Evolutionary conservation across 2,113 vertebrate genomes (phyloP).

Genomic region (Hippopotamus amphibius): DNA sequence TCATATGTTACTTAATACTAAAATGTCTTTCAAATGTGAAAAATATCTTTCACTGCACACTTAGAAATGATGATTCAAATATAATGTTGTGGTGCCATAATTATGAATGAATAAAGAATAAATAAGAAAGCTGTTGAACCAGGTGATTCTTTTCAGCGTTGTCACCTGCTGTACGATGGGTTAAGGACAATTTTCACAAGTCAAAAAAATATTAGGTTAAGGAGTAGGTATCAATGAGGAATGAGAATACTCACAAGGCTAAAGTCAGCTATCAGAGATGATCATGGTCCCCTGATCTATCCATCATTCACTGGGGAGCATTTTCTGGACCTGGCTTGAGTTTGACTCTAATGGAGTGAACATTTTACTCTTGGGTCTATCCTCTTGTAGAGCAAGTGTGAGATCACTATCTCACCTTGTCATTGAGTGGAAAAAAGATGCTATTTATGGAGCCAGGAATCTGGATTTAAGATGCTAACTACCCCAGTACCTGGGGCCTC

Average conservation of each 20-base stretch:
- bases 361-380: neutral
- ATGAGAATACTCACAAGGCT: conserved; percentile 24
- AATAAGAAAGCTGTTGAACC: conserved; percentile 31
- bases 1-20: conserved; percentile 41
- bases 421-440: neutral
- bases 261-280: neutral
- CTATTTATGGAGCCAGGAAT: neutral
- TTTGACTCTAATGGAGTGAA: neutral
- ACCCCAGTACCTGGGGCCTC: neutral
- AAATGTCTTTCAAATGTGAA: conserved; percentile 54
- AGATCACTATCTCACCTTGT: neutral
- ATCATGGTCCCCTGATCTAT: neutral
- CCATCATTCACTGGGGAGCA: neutral
- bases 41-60: conserved; percentile 39
- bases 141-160: conserved; percentile 27
- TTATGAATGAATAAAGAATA: conserved; percentile 43
- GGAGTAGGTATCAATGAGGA: neutral
- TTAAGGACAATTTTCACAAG: conserved; percentile 32
- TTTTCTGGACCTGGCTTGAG: neutral
- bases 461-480: neutral
- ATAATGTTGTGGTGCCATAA: neutral
- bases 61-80: conserved; percentile 28
- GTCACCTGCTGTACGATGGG: neutral
- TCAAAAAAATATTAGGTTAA: neutral
- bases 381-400: neutral